phyloP scores from a whole-genome alignment of 2,888 invertebrate species.

The Apotomis betuletana region DNA sequence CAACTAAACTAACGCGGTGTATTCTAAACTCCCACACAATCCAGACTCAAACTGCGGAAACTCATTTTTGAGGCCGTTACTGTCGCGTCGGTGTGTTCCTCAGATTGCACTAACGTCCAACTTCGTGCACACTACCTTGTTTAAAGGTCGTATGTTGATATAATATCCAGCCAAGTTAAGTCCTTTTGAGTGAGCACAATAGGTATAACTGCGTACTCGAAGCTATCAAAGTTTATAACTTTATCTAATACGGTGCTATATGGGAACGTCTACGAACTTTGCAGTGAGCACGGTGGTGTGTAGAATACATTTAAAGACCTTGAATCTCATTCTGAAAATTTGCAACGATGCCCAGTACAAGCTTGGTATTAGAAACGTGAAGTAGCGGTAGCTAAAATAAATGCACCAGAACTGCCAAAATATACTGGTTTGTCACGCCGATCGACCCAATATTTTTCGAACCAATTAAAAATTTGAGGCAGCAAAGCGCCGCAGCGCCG shows the following conservation, averaged over 20 bases:
- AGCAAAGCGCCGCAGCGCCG: no score
- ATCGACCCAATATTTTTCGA: no score
- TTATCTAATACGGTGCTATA: slow-evolving; percentile 40
- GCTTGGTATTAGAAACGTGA: no score
- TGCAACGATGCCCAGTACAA: no score
- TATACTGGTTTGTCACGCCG: no score
- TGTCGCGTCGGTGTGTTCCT: slow-evolving; percentile 10
- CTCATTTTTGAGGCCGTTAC: slow-evolving; percentile 23
- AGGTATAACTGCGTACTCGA: slow-evolving; percentile 37
- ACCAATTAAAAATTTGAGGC: no score
- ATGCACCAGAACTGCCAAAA: no score
- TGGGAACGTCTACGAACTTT: slow-evolving; percentile 36
- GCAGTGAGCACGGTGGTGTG: slow-evolving; percentile 28
- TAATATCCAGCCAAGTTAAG: background rate
- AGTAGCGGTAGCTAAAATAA: no score
- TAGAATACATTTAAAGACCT: slow-evolving; percentile 30
- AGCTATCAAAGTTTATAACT: slow-evolving; percentile 42
- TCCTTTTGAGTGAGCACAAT: background rate
- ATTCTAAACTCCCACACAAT: slow-evolving; percentile 10
- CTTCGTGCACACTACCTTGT: slow-evolving; percentile 5
- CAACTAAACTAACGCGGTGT: slow-evolving; percentile 1
- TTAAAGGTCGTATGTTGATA: background rate
- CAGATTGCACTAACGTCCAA: slow-evolving; percentile 36
- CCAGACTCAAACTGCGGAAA: slow-evolving; percentile 11
- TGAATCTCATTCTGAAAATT: no score